Evolutionary conservation across 2,113 vertebrate genomes (phyloP).

Genomic region (Brachypteracias leptosomus): DNA sequence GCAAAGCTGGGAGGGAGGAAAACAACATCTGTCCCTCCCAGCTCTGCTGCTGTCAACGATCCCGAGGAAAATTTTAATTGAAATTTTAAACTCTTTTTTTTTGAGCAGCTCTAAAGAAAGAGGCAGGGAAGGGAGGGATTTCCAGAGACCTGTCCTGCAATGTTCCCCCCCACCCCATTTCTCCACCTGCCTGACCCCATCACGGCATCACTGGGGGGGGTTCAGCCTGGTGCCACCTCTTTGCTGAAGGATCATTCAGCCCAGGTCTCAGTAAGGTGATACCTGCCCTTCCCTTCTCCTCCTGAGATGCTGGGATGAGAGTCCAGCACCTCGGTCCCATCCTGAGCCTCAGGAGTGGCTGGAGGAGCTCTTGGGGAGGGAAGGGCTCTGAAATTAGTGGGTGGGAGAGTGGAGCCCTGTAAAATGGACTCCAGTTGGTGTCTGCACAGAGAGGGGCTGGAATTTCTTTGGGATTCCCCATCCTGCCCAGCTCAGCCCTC

Average conservation of each 20-base stretch:
- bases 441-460: not conserved
- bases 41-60: not conserved
- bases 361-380: fast-evolving
- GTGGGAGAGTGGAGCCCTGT: no score
- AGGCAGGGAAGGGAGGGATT: not conserved
- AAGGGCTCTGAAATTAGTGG: not conserved
- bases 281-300: not conserved
- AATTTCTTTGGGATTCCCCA: not conserved
- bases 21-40: not conserved
- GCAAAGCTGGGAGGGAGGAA: not conserved
- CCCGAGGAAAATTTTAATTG: not conserved
- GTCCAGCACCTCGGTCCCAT: fast-evolving
- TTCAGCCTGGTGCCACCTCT: not conserved
- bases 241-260: not conserved
- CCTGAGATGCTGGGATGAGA: not conserved
- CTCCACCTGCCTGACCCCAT: not conserved
- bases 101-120: not conserved
- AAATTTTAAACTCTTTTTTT: not conserved
- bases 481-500: not conserved
- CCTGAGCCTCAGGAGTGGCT: not conserved
- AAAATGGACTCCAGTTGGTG: not conserved
- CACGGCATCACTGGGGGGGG: not conserved
- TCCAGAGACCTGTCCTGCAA: not conserved
- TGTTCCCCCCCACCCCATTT: no score
- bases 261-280: not conserved